Evolutionary conservation across 2,797 vertebrate genomes (phyloP).

Genomic region (Malurus splendens): DNA sequence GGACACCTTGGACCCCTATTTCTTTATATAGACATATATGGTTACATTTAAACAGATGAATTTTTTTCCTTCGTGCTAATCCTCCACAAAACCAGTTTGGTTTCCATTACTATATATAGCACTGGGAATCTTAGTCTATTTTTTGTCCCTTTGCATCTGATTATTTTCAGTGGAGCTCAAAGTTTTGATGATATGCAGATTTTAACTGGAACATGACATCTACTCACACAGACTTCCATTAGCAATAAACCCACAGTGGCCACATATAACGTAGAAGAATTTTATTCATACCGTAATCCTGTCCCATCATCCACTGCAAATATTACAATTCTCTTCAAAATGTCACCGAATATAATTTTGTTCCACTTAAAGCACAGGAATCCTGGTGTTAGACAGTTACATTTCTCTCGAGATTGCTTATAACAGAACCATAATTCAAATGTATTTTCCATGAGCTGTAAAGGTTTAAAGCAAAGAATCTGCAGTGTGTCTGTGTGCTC

Average conservation of each 20-base stretch:
- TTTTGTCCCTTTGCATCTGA: conserved; percentile 39
- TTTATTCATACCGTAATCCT: conserved; percentile 50
- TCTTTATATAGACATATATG: not conserved
- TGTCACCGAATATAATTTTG: not conserved
- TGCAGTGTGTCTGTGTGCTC: not conserved
- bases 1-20: not conserved
- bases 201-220: conserved; percentile 10
- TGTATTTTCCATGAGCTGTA: not conserved
- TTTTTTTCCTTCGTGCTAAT: not conserved
- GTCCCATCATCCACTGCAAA: conserved; percentile 34
- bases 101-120: conserved; percentile 26
- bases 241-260: conserved; percentile 21
- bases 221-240: not conserved
- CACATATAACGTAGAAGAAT: conserved; percentile 11
- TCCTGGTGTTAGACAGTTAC: not conserved
- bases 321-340: conserved; percentile 40
- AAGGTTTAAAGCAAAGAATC: conserved; percentile 41
- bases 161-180: conserved; percentile 35
- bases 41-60: not conserved
- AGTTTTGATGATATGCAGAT: conserved; percentile 27
- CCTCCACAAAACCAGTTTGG: conserved; percentile 28
- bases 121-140: conserved; percentile 8
- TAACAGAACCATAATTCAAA: conserved; percentile 32
- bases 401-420: conserved; percentile 2
- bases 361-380: conserved; percentile 27